Conservation (phyloP, 35 echinoderm and acorn worm species). For the Heliocidaris erythrogramma region DNA sequence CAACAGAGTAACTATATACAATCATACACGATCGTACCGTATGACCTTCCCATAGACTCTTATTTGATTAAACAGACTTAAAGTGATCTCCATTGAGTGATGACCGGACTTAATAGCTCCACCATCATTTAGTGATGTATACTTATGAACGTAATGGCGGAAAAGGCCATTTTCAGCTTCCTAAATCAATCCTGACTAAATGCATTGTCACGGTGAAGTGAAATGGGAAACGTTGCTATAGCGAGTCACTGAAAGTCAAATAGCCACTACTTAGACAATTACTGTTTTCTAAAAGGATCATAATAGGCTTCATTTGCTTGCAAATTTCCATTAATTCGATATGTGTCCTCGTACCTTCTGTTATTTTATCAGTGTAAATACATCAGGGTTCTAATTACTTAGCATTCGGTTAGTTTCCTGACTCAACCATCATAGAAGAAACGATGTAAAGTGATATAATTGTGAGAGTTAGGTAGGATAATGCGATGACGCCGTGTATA, state of each 20-base stretch:
- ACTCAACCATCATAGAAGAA: not conserved
- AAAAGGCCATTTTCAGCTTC: not conserved
- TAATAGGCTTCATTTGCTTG: not conserved
- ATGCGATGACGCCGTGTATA: not conserved
- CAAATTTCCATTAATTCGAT: not conserved
- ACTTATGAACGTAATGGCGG: not conserved
- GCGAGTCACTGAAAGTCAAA: not conserved
- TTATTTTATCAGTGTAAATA: not conserved
- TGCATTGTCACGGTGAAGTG: not conserved
- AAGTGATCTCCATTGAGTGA: not conserved
- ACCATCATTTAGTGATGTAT: not conserved
- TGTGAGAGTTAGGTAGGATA: not conserved
- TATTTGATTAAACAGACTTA: slow-evolving; percentile 6
- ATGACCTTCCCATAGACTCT: not conserved
- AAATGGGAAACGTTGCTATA: not conserved
- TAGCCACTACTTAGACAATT: not conserved
- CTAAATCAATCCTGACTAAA: not conserved
- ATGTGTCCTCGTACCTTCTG: not conserved
- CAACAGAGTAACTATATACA: not conserved
- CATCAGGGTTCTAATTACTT: not conserved
- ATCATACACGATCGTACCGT: not conserved
- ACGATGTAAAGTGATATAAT: not conserved
- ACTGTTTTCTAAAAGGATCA: not conserved
- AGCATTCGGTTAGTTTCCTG: not conserved
- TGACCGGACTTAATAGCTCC: not conserved